Percentiles rank a stretch among this genome's conserved stretches.
phyloP scores from a whole-genome alignment of 2,888 invertebrate genomes.

The Penaeus monodon region DNA sequence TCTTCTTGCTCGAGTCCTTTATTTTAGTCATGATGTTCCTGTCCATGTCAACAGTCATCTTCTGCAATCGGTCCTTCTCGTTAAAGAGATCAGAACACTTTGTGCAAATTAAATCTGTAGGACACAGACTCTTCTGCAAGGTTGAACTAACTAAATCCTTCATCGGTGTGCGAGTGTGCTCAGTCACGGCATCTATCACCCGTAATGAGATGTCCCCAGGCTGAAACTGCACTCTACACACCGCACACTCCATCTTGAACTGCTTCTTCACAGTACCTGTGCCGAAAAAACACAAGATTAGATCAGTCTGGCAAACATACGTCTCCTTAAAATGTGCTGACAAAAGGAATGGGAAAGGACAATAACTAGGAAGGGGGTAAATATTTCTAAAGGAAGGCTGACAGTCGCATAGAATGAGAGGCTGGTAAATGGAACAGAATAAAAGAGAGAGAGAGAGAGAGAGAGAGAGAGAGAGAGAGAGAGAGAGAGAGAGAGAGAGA shows the following conservation, averaged over 20 bases:
- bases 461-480: no score
- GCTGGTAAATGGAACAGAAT: no score
- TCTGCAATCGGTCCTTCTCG: slow-evolving; percentile 44
- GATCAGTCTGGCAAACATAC: no score
- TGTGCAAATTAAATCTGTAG: slow-evolving; percentile 38
- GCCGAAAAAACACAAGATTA: background rate
- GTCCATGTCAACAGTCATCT: slow-evolving; percentile 49
- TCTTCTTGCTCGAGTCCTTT: slow-evolving; percentile 30
- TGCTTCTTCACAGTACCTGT: background rate
- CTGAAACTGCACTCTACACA: background rate
- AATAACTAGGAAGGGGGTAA: no score
- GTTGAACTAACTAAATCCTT: slow-evolving; percentile 34
- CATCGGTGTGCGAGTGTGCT: slow-evolving; percentile 36
- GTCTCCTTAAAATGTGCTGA: no score
- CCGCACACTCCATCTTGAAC: background rate
- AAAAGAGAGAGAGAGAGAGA: no score
- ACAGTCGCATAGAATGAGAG: no score
- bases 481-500: no score
- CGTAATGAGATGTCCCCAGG: background rate
- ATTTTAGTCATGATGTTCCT: slow-evolving; percentile 45
- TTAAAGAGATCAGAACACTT: slow-evolving; percentile 41
- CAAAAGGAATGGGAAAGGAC: no score
- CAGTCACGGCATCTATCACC: slow-evolving; percentile 16
- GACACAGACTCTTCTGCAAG: slow-evolving; percentile 18
- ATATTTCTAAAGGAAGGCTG: no score